phyloP scores from a whole-genome alignment of 2,888 invertebrate genomes.

The Antheraea yamamai region DNA sequence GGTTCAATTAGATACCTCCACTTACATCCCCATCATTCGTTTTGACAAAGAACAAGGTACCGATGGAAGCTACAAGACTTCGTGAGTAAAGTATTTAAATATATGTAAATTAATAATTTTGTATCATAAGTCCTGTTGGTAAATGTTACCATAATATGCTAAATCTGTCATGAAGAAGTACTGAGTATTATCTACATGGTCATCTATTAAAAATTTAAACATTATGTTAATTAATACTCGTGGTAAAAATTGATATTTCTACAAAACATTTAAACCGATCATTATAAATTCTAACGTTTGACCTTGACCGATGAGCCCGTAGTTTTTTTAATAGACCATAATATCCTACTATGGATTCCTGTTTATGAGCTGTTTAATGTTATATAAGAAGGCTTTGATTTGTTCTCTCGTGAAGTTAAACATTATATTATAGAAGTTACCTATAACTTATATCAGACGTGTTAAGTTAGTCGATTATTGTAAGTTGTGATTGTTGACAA shows the following conservation, averaged over 20 bases:
- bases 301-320: constrained; percentile 1
- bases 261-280: background rate
- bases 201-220: constrained; percentile 1
- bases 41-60: constrained; percentile 92
- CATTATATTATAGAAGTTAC: background rate
- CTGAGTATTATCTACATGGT: background rate
- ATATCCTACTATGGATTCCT: background rate
- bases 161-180: background rate
- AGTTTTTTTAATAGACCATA: background rate
- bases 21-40: constrained; percentile 90
- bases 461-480: too few species aligned
- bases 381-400: background rate
- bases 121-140: background rate
- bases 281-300: constrained; percentile 6
- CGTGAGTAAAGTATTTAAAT: constrained; percentile 75
- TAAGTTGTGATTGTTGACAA: too few species aligned
- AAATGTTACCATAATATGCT: background rate
- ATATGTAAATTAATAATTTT: background rate
- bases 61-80: constrained; percentile 91
- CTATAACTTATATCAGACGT: background rate
- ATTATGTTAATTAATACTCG: constrained; percentile 5
- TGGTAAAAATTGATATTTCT: background rate
- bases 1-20: constrained; percentile 83
- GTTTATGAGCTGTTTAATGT: background rate
- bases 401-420: background rate